A percentile compares a stretch with the other conserved stretches of the same genome.
Conservation (phyloP, 2,113 vertebrate genomes). For the Anguilla japonica region DNA sequence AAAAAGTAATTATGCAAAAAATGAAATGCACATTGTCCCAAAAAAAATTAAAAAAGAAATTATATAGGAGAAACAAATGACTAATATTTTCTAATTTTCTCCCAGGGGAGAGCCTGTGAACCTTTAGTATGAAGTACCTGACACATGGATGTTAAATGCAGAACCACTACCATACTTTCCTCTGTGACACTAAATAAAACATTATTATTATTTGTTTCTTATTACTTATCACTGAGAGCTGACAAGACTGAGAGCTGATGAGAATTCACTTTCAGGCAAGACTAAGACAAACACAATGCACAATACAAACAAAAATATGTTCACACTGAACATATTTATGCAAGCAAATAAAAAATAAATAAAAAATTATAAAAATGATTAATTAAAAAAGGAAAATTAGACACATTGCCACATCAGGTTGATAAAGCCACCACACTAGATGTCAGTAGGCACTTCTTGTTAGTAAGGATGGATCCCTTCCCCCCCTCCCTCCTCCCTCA, state of each 20-base stretch:
- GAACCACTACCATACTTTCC: neutral
- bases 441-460: slow-evolving; percentile 49
- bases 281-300: slow-evolving; percentile 2
- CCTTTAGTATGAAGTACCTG: neutral
- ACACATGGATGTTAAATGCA: neutral
- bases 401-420: slow-evolving; percentile 36
- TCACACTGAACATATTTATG: slow-evolving; percentile 23
- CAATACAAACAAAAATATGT: slow-evolving; percentile 20
- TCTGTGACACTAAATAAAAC: neutral
- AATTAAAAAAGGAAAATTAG: slow-evolving; percentile 30
- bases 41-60: neutral
- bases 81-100: too few relatives aligned
- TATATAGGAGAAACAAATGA: neutral
- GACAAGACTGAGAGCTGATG: slow-evolving; percentile 37
- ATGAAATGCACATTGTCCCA: neutral
- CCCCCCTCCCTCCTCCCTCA: neutral
- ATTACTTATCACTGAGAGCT: neutral
- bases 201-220: too few relatives aligned
- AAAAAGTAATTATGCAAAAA: neutral
- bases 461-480: slow-evolving; percentile 52
- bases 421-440: slow-evolving; percentile 46
- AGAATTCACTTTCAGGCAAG: neutral
- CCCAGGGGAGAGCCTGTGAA: neutral
- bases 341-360: slow-evolving; percentile 21
- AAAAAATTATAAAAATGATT: slow-evolving; percentile 23